These are phyloP conservation scores for Tortricodes alternella DNA, from an alignment of 2,888 invertebrate species.

Conservation along the genomic window DNA sequence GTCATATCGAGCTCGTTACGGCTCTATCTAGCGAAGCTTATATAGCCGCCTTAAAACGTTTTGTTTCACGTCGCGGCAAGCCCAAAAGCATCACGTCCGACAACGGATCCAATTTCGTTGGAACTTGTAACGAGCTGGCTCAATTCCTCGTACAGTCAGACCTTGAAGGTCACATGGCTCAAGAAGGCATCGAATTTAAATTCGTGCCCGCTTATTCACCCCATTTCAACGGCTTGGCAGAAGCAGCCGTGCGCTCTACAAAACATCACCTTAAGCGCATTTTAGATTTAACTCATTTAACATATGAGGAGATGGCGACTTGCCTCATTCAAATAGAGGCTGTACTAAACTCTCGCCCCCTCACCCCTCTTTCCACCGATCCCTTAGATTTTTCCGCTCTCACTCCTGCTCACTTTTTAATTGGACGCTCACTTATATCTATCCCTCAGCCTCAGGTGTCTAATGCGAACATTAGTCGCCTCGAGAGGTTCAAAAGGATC, in stretches of 20 bases:
- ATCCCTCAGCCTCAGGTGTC: too few relatives aligned
- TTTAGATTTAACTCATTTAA: too few relatives aligned
- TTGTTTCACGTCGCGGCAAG: conserved; percentile 35
- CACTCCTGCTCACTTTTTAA: too few relatives aligned
- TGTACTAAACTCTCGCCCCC: conserved; percentile 5
- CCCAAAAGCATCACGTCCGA: conserved; percentile 35
- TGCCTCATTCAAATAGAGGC: conserved; percentile 13
- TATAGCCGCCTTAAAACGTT: too few relatives aligned
- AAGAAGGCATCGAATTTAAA: conserved; percentile 28
- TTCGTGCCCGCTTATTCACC: conserved; percentile 26
- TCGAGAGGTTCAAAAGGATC: too few relatives aligned
- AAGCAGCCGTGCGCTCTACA: conserved; percentile 6
- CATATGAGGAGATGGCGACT: conserved; percentile 11
- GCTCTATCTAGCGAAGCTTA: too few relatives aligned
- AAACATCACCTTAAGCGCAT: conserved; percentile 21
- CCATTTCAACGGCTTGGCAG: conserved; percentile 27
- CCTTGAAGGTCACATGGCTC: conserved; percentile 2
- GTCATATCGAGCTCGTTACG: too few relatives aligned
- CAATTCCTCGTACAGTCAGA: not conserved
- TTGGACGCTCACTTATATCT: too few relatives aligned
- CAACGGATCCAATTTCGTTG: conserved; percentile 36
- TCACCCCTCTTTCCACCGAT: conserved; percentile 9
- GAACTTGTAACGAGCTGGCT: conserved; percentile 33
- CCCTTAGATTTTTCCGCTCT: too few relatives aligned
- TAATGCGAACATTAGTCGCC: too few relatives aligned